Base-by-base conservation (phyloP, 1,140 invertebrate species). In the Penaeus chinensis region DNA sequence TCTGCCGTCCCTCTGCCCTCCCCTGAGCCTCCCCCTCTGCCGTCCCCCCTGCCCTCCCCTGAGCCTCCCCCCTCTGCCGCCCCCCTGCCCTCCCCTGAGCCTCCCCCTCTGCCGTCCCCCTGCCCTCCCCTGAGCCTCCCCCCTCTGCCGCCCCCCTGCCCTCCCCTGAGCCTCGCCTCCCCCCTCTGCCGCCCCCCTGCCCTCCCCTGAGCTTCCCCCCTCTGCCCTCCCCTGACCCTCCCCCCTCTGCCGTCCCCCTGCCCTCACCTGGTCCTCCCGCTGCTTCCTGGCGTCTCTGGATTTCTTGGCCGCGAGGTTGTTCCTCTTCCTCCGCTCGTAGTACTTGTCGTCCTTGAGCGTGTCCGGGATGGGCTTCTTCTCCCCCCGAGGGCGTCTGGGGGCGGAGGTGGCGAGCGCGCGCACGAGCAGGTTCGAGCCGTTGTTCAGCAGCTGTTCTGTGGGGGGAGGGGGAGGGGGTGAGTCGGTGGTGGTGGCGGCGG, bases 261-360 rank as follows among this genome's bases (percentile, higher is more conserved):
- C 92, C 87, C 92, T 92, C 91, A 96, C 96, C 92, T 96, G 95
- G 92, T 97, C 96, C 93, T 98, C 97, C 71, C 96, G 93, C 71
- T 96, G 94, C 91, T 97, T 95, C 60, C 97, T 93, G 0, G 96
- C 96, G 92, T 98, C 96, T 63, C 97, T 92, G 0, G 96, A 97
- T 91, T 97, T 97, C 92, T 98, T 98, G 0, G 97, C 97, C 0
- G 97, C 97, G 91, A 96, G 94, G 92, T 98, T 98, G 92, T 98
- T 98, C 3, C 96, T 93, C 91, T 95, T 95, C 89, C 97, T 93
- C 69, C 96, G 93, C 91, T 98, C 97, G 91, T 95, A 98, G 92
- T 98, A 98, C 91, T 97, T 97, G 42, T 95, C 95, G 91, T 98
- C 97, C 91, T 98, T 98, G 91, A 96, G 94, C 62, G 96, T 96